Evolutionary conservation across 2,888 invertebrate genomes (phyloP).

Genomic region (Trilocha varians): DNA sequence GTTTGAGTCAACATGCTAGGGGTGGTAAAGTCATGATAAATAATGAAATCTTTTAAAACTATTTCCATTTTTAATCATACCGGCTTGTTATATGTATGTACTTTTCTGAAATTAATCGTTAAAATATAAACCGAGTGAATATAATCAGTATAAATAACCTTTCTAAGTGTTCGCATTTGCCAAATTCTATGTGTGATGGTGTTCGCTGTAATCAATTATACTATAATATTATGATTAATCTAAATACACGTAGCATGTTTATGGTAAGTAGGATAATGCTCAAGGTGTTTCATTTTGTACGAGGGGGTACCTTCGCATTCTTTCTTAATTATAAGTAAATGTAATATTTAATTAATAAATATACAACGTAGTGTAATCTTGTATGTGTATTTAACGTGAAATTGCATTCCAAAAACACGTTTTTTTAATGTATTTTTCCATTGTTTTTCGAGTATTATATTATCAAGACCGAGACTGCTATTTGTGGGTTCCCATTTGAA

Average conservation of each 20-base stretch:
- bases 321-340: slow-evolving; percentile 8
- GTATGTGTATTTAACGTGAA: slow-evolving; percentile 38
- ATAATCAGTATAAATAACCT: slow-evolving; percentile 13
- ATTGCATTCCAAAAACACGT: slow-evolving; percentile 56
- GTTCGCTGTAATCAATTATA: slow-evolving; percentile 56
- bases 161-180: slow-evolving; percentile 33
- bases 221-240: slow-evolving; percentile 25
- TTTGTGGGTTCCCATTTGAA: slow-evolving; percentile 46
- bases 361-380: slow-evolving; percentile 10
- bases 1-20: too few species aligned
- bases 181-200: slow-evolving; percentile 64
- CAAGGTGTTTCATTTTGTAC: slow-evolving; percentile 61
- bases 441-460: slow-evolving; percentile 51
- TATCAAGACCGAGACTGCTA: slow-evolving; percentile 59
- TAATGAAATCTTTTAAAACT: too few species aligned
- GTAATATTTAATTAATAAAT: slow-evolving; percentile 16
- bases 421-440: slow-evolving; percentile 27
- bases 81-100: too few species aligned
- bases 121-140: slow-evolving; percentile 1
- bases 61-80: too few species aligned
- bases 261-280: slow-evolving; percentile 65
- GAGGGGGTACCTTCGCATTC: slow-evolving; percentile 40
- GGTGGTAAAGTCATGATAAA: too few species aligned
- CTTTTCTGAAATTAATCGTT: too few species aligned
- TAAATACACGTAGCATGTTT: slow-evolving; percentile 36